Evolutionary conservation across 1,140 invertebrate species (phyloP), one percentile per base, ranked within the genome.

Genomic region (Euwallacea similis): DNA sequence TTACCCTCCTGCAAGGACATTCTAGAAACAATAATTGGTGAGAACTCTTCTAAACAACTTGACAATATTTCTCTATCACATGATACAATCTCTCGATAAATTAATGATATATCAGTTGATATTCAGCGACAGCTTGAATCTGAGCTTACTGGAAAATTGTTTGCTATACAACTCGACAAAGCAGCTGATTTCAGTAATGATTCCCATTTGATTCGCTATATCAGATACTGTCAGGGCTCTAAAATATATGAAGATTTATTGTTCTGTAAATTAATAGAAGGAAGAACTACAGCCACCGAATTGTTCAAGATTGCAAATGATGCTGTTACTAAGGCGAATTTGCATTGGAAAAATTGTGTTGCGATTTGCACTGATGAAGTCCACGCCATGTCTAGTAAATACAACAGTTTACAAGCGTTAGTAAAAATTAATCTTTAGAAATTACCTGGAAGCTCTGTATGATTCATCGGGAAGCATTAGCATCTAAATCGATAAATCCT

Each of bases 321-420:
- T 70, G 75, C 73, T 76, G 69, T 77, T 60, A 50, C 63, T 44
- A 58, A 55, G 21, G 42, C 16, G 21, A 55, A 67, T 42, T 55
- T 67, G 50, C 16, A 56, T 7, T 78, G 75, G 69, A 65, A 77
- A n/a, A 66, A 75, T 64, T 77, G 73, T 66, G 73, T 80, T 74
- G 78, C 76, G 50, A 76, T 80, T 74, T 83, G 78, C 68, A 82
- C 78, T 71, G 80, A 82, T 77, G 77, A 77, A n/a, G n/a, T n/a
- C n/a, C n/a, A 69, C 79, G 77, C 80, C 58, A 82, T 67, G 53
- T 56, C 44, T 77, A 79, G 71, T 73, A 73, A 33, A 33, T 33
- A 33, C 21, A 33, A 33, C 1, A 33, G 4, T 33, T 33, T 33
- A 33, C 1, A 33, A 62, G 59, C n/a, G n/a, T 3, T 44, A 6